These are phyloP conservation scores for Rattus rattus DNA, from an alignment of 2,113 vertebrate species.

Conservation along the genomic window DNA sequence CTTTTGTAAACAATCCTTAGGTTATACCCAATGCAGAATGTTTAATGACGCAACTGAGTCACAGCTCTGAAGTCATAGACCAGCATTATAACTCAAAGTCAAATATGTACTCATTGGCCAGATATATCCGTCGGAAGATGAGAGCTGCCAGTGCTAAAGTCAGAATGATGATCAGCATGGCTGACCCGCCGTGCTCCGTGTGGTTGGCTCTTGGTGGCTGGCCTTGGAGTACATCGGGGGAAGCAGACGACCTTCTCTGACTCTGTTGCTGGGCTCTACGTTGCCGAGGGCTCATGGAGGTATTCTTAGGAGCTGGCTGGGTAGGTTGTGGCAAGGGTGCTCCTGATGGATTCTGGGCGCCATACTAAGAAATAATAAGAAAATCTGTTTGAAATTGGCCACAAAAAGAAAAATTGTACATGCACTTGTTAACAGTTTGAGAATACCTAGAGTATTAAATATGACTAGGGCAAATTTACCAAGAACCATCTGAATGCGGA, in stretches of 20 bases:
- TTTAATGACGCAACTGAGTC: conserved; percentile 80
- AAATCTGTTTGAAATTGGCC: conserved; percentile 57
- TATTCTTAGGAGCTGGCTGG: conserved; percentile 75
- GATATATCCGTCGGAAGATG: conserved; percentile 96
- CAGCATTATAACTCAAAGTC: conserved; percentile 93
- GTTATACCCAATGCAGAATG: conserved; percentile 85
- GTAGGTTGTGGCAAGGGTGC: conserved; percentile 73
- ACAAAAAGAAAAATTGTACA: background rate
- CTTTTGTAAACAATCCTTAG: conserved; percentile 87
- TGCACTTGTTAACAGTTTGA: background rate
- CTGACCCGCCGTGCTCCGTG: conserved; percentile 89
- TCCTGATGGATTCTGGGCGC: conserved; percentile 62
- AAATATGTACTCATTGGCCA: conserved; percentile 96
- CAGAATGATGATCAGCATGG: conserved; percentile 93
- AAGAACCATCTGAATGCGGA: background rate
- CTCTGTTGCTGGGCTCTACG: conserved; percentile 92
- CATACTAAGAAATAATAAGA: conserved; percentile 83
- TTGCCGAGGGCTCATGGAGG: conserved; percentile 92
- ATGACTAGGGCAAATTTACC: background rate
- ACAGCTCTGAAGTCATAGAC: conserved; percentile 71
- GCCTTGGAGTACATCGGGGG: conserved; percentile 84
- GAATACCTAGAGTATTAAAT: conserved; percentile 14
- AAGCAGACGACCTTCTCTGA: conserved; percentile 85
- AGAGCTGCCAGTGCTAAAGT: conserved; percentile 95
- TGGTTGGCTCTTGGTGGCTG: conserved; percentile 87